A percentile compares a stretch with the other conserved stretches of the same genome.
These are phyloP conservation scores for Euphydryas editha DNA, from an alignment of 2,888 invertebrate species.

Conservation along the genomic window DNA sequence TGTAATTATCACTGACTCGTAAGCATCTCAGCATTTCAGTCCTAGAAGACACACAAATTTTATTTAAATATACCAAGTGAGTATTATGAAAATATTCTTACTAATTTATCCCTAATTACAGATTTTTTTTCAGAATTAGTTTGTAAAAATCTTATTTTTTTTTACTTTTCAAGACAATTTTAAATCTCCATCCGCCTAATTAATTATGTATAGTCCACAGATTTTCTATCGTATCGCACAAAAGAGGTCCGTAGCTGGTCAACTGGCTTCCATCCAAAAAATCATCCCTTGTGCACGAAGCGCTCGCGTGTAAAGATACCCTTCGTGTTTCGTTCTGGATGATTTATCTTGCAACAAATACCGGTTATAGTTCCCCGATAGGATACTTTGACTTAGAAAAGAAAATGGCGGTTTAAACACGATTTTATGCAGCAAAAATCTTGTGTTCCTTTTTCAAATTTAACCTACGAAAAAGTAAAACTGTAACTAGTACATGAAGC, in stretches of 20 bases:
- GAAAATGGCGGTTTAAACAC: not conserved
- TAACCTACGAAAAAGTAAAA: not conserved
- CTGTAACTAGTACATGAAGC: not conserved
- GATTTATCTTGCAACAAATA: constrained; percentile 14
- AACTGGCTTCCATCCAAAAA: constrained; percentile 33
- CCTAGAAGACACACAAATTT: too few relatives aligned
- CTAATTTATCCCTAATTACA: too few relatives aligned
- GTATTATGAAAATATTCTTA: too few relatives aligned
- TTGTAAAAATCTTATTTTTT: too few relatives aligned
- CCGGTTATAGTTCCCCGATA: constrained; percentile 11
- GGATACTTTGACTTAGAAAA: constrained; percentile 11
- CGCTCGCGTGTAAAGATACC: constrained; percentile 42
- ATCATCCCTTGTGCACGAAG: constrained; percentile 43
- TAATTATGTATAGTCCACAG: too few relatives aligned
- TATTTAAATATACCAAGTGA: too few relatives aligned
- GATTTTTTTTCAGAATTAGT: too few relatives aligned
- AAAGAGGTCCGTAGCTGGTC: constrained; percentile 25
- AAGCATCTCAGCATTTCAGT: too few relatives aligned
- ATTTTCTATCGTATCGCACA: constrained; percentile 9
- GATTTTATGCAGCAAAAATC: not conserved
- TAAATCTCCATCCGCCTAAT: too few relatives aligned
- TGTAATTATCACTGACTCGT: too few relatives aligned
- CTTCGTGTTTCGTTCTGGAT: constrained; percentile 21
- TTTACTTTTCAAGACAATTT: too few relatives aligned
- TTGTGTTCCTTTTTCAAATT: not conserved